A percentile compares a stretch with the other conserved stretches of the same genome.
These are phyloP conservation scores for Propithecus perrieri DNA, from an alignment of 2,797 vertebrate species.

Conservation along the genomic window DNA sequence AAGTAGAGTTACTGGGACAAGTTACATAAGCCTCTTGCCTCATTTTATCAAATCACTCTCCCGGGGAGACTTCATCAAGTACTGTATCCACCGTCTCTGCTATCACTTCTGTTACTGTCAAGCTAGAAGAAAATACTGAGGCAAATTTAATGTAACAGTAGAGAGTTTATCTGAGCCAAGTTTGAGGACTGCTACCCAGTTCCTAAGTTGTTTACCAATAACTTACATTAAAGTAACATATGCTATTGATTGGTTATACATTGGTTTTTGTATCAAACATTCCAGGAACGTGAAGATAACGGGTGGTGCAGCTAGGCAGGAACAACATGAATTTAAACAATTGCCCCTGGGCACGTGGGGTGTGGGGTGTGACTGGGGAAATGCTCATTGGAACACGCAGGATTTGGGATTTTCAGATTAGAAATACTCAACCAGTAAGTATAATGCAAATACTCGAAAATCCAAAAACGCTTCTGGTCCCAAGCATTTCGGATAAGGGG, in stretches of 20 bases:
- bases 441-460: neutral
- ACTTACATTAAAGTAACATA: too few relatives aligned
- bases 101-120: neutral
- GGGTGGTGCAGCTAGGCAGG: too few relatives aligned
- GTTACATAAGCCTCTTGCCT: neutral
- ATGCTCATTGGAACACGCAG: neutral
- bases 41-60: neutral
- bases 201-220: too few relatives aligned
- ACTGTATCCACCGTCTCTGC: neutral
- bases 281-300: too few relatives aligned
- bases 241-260: too few relatives aligned
- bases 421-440: neutral
- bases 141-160: neutral
- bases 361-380: too few relatives aligned
- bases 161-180: too few relatives aligned
- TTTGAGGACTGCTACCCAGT: too few relatives aligned
- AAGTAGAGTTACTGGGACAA: neutral
- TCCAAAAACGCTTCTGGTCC: neutral
- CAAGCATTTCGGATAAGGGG: too few relatives aligned
- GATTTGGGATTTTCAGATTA: neutral
- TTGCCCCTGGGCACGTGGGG: too few relatives aligned
- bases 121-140: neutral
- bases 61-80: neutral
- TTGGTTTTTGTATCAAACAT: too few relatives aligned
- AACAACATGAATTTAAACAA: too few relatives aligned